These are phyloP conservation scores for Rugalucina vietnamica DNA, from an alignment of 2,888 invertebrate species.

Conservation along the genomic window DNA sequence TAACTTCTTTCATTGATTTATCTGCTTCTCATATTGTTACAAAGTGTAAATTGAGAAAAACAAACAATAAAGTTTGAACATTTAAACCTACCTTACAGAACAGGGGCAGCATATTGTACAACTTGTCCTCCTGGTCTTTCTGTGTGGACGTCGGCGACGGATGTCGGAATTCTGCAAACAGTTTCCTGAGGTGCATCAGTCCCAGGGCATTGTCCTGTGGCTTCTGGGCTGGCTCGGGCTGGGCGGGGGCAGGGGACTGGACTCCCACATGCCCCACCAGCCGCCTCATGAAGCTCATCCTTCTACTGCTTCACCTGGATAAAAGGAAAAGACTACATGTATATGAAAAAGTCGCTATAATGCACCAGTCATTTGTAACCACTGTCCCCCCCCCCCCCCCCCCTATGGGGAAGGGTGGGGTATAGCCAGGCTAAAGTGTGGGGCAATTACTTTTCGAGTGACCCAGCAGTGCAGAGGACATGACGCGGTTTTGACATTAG, in stretches of 20 bases:
- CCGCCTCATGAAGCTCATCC: constrained; percentile 63
- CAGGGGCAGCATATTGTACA: constrained; percentile 98
- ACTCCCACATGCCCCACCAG: constrained; percentile 53
- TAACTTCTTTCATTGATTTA: too few species aligned
- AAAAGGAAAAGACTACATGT: too few species aligned
- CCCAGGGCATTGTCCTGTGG: constrained; percentile 90
- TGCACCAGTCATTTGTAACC: too few species aligned
- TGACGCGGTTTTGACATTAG: too few species aligned
- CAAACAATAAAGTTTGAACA: neutral
- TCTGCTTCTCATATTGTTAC: too few species aligned
- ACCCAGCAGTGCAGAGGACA: too few species aligned
- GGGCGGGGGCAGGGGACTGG: constrained; percentile 44
- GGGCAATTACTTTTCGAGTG: too few species aligned
- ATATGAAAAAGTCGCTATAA: too few species aligned
- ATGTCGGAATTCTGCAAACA: constrained; percentile 97
- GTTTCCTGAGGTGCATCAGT: constrained; percentile 97
- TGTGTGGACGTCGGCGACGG: constrained; percentile 87
- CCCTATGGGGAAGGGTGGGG: too few species aligned
- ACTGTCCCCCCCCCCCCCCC: too few species aligned
- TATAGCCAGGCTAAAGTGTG: too few species aligned
- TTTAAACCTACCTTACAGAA: constrained; percentile 94
- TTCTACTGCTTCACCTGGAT: constrained; percentile 1
- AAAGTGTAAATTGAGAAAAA: neutral
- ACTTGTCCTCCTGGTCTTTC: constrained; percentile 90
- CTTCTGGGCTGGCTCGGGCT: constrained; percentile 54